Percentiles rank a stretch among this genome's conserved stretches.
These are phyloP conservation scores for Enteromius treurensis DNA, from an alignment of 2,797 vertebrate genomes.

Conservation along the genomic window DNA sequence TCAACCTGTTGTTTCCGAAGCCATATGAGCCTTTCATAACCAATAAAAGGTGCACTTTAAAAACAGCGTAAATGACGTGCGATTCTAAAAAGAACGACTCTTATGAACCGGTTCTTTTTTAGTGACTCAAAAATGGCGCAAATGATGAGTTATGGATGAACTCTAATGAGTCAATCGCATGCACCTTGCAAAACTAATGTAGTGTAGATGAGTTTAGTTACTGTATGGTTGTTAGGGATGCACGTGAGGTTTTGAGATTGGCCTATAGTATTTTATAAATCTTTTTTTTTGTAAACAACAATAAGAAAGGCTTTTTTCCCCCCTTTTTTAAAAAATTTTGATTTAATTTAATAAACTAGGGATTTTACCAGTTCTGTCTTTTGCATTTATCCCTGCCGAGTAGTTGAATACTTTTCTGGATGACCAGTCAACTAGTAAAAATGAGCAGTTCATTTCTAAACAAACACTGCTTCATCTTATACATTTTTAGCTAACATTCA, in stretches of 20 bases:
- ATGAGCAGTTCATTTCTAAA: constrained; percentile 8
- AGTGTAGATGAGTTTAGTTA: not conserved
- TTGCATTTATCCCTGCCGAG: not conserved
- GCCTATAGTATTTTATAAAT: not conserved
- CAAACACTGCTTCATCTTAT: not conserved
- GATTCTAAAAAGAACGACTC: too few relatives aligned
- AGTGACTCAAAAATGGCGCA: not conserved
- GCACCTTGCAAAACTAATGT: not conserved
- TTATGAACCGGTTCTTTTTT: not conserved
- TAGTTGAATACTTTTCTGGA: not conserved
- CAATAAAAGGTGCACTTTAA: too few relatives aligned
- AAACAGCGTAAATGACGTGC: too few relatives aligned
- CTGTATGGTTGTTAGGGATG: not conserved
- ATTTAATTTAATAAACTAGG: not conserved
- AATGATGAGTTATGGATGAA: not conserved
- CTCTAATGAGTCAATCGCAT: not conserved
- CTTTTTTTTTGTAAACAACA: too few relatives aligned
- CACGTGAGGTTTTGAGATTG: not conserved
- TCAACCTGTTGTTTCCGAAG: too few relatives aligned
- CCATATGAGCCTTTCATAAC: too few relatives aligned
- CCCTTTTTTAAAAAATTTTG: too few relatives aligned
- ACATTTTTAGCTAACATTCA: not conserved
- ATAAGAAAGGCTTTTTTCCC: too few relatives aligned
- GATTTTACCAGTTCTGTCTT: not conserved
- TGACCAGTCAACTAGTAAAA: constrained; percentile 1